Percentiles rank a stretch among this genome's conserved stretches.
phyloP scores from a whole-genome alignment of 1,140 invertebrate species.

The Odontomachus brunneus region DNA sequence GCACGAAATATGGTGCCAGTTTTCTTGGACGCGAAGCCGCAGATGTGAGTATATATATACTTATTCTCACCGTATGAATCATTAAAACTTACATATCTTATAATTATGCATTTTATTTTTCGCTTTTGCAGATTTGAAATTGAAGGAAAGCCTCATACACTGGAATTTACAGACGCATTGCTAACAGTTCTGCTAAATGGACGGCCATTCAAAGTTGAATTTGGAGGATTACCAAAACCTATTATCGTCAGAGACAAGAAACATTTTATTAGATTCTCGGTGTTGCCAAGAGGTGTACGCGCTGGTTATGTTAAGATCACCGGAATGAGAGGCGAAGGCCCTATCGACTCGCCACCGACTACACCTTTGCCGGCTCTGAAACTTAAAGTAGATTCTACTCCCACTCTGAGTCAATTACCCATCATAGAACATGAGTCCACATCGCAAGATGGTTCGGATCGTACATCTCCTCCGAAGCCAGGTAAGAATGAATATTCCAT shows the following conservation, averaged over 20 bases:
- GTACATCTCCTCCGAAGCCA: slow-evolving; percentile 74
- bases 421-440: slow-evolving; percentile 77
- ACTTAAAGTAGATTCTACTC: slow-evolving; percentile 65
- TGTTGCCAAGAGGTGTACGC: slow-evolving; percentile 90
- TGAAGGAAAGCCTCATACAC: slow-evolving; percentile 90
- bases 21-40: slow-evolving; percentile 94
- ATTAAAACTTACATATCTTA: neutral
- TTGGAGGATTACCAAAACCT: slow-evolving; percentile 96
- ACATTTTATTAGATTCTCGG: slow-evolving; percentile 93
- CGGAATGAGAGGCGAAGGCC: slow-evolving; percentile 88
- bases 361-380: slow-evolving; percentile 69
- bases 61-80: neutral
- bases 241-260: slow-evolving; percentile 92
- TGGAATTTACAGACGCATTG: slow-evolving; percentile 92
- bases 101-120: slow-evolving; percentile 10
- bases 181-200: slow-evolving; percentile 93
- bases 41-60: slow-evolving; percentile 87
- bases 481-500: slow-evolving; percentile 66
- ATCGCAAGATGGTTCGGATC: slow-evolving; percentile 81
- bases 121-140: slow-evolving; percentile 87
- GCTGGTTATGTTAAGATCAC: slow-evolving; percentile 89
- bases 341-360: slow-evolving; percentile 73
- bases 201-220: slow-evolving; percentile 92
- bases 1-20: slow-evolving; percentile 91
- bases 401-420: slow-evolving; percentile 70